These are phyloP conservation scores for Acleris holmiana DNA, from an alignment of 2,888 invertebrate genomes.

Conservation along the genomic window DNA sequence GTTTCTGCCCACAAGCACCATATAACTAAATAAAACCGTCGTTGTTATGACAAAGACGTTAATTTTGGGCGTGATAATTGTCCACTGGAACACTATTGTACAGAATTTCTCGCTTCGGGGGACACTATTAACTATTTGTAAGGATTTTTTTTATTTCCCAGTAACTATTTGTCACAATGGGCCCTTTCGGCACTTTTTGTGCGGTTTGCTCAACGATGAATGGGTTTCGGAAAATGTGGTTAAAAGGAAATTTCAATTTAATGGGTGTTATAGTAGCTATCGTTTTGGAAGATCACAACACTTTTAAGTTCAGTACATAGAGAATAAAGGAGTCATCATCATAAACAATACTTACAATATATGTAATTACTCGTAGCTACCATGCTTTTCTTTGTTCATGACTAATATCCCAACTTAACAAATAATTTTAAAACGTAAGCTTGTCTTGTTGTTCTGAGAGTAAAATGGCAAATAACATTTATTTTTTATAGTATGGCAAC, in stretches of 20 bases:
- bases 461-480: too few species aligned
- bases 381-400: too few species aligned
- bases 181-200: slow-evolving; percentile 65
- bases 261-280: slow-evolving; percentile 11
- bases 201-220: slow-evolving; percentile 18
- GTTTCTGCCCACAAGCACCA: neutral
- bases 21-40: slow-evolving; percentile 36
- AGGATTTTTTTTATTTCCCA: slow-evolving; percentile 55
- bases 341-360: too few species aligned
- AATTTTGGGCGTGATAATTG: slow-evolving; percentile 79
- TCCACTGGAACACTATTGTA: slow-evolving; percentile 65
- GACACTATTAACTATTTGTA: slow-evolving; percentile 76
- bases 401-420: too few species aligned
- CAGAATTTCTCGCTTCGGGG: slow-evolving; percentile 74
- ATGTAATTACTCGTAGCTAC: too few species aligned
- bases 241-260: slow-evolving; percentile 29
- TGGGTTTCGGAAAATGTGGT: slow-evolving; percentile 31
- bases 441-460: too few species aligned
- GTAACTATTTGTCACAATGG: slow-evolving; percentile 70
- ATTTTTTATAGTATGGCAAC: too few species aligned
- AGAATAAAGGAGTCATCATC: neutral
- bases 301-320: neutral
- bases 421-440: too few species aligned
- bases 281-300: neutral
- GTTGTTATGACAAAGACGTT: slow-evolving; percentile 73